phyloP scores from a whole-genome alignment of 2,888 invertebrate species.

The Eurytoma adleriae region DNA sequence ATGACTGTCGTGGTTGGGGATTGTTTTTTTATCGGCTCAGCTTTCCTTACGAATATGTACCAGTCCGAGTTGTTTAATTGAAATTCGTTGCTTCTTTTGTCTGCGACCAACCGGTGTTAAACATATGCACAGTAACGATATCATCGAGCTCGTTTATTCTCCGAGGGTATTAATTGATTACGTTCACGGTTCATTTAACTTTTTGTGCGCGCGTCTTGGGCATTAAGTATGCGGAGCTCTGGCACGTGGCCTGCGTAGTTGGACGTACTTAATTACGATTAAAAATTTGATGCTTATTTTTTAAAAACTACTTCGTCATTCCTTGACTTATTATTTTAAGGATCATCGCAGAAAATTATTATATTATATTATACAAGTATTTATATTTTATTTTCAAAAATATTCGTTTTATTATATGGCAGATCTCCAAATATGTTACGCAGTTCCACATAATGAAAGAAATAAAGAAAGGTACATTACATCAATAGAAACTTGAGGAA shows the following conservation, averaged over 20 bases:
- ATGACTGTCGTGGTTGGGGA: constrained; percentile 38
- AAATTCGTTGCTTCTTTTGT: constrained; percentile 35
- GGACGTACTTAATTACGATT: neutral
- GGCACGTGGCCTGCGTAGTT: neutral
- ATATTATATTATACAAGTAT: too few species aligned
- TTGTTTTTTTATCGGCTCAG: constrained; percentile 28
- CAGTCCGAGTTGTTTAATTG: constrained; percentile 5
- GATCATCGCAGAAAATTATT: too few species aligned
- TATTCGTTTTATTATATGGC: too few species aligned
- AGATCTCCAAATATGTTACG: too few species aligned
- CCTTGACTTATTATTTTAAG: neutral
- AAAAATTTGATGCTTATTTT: neutral
- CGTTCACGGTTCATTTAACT: constrained; percentile 28
- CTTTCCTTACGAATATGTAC: constrained; percentile 11
- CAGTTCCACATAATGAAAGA: neutral
- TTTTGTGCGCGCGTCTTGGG: constrained; percentile 1
- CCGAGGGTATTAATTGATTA: constrained; percentile 36
- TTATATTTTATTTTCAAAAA: too few species aligned
- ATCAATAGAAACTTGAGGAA: constrained; percentile 9
- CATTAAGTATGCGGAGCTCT: neutral
- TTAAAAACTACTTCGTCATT: neutral
- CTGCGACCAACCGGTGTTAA: neutral
- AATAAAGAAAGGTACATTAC: neutral
- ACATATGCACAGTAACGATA: constrained; percentile 23
- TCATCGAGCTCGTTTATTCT: constrained; percentile 14